These are phyloP conservation scores for Karalla daura DNA, from an alignment of 2,797 vertebrate species.

Conservation along the genomic window DNA sequence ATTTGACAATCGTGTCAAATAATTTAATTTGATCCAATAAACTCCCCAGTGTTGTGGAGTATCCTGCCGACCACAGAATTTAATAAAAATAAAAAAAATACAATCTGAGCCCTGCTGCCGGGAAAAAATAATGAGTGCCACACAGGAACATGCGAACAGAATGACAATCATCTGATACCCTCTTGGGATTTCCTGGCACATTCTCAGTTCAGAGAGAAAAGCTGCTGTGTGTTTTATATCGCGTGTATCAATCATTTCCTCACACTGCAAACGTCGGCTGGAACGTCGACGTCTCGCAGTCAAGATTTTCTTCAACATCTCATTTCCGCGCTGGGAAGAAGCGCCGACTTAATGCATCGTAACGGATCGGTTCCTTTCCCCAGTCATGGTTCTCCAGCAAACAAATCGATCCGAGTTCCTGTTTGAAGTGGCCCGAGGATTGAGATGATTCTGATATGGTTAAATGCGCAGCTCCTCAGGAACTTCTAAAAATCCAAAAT, in stretches of 20 bases:
- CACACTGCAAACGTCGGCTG: constrained; percentile 2
- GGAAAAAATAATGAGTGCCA: constrained; percentile 38
- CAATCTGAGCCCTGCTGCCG: constrained; percentile 18
- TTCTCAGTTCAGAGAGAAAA: constrained; percentile 9
- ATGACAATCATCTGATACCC: constrained; percentile 46
- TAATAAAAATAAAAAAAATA: constrained; percentile 30
- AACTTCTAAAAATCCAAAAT: not conserved
- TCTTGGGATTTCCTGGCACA: constrained; percentile 21
- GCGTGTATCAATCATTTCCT: constrained; percentile 33
- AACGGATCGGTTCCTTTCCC: not conserved
- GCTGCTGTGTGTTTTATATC: constrained; percentile 20
- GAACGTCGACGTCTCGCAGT: constrained; percentile 1
- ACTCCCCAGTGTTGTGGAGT: constrained; percentile 29
- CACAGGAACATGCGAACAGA: constrained; percentile 36
- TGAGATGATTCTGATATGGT: not conserved
- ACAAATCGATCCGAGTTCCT: not conserved
- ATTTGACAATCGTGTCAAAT: constrained; percentile 26
- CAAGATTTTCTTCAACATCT: constrained; percentile 21
- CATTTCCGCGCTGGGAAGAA: not conserved
- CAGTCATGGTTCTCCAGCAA: not conserved
- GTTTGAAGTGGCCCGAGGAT: constrained; percentile 8
- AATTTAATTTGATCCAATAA: constrained; percentile 46
- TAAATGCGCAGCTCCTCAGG: not conserved
- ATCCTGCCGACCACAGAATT: constrained; percentile 13
- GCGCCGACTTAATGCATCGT: not conserved